These are phyloP conservation scores for Leucopsar rothschildi DNA, from an alignment of 2,113 vertebrate genomes.

Conservation along the genomic window DNA sequence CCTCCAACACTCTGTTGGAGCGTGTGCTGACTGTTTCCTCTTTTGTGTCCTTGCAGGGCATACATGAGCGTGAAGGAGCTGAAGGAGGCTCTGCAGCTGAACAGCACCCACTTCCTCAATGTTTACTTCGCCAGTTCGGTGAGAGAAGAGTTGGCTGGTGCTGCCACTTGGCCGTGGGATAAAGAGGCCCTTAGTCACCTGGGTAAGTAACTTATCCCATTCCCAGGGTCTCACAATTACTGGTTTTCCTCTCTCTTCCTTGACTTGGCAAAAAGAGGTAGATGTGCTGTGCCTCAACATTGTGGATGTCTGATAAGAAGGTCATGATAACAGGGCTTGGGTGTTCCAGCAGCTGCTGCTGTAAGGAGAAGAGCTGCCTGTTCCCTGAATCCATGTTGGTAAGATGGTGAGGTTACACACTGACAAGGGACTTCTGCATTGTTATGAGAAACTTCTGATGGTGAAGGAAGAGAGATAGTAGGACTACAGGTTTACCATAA, in stretches of 20 bases:
- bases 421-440: neutral
- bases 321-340: neutral
- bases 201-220: constrained; percentile 66
- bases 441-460: neutral
- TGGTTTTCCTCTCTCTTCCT: neutral
- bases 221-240: neutral
- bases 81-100: constrained; percentile 87
- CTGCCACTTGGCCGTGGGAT: constrained; percentile 98
- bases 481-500: neutral
- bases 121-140: constrained; percentile 94
- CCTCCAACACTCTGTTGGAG: neutral
- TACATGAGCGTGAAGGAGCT: constrained; percentile 97
- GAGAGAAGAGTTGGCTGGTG: constrained; percentile 89
- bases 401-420: neutral
- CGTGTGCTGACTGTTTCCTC: neutral
- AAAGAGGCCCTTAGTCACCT: constrained; percentile 90
- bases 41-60: constrained; percentile 70
- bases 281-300: neutral
- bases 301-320: neutral
- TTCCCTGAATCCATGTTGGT: accelerated
- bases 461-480: neutral
- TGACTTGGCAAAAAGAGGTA: neutral
- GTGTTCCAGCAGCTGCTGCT: neutral
- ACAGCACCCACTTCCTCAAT: constrained; percentile 87
- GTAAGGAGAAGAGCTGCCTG: neutral